Evolutionary conservation across 2,113 vertebrate genomes (phyloP), one percentile per base, ranked within the genome.

Genomic region (Nycticryphes semicollaris): DNA sequence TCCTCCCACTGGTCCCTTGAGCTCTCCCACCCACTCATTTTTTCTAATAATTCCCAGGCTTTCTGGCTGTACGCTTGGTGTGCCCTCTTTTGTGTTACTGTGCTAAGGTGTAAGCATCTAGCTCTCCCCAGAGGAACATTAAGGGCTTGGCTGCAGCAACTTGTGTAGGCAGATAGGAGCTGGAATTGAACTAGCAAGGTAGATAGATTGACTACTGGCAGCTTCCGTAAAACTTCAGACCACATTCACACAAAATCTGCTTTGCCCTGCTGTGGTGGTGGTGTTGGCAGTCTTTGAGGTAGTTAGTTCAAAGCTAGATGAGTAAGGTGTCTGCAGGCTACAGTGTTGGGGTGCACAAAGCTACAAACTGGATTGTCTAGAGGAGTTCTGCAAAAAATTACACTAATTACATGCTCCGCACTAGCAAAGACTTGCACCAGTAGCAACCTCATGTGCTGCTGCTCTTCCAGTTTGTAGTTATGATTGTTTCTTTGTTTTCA

Each of bases 1-100:
- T 94, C 96, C 92, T 96, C 96, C 92, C 96, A 94, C 94, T 81
- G 68, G 24, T 97, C 90, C 88, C 94, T 80, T 75, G 92, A 93
- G 91, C 90, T 96, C 68, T 92, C 77, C 64, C 96, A 94, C 93
- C 93, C 94, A 93, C 95, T 94, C 68, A 0, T 93, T 93, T 85
- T 60, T 39, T 76, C 56, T 90, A 84, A 92, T 69, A 92, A 89
- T 93, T 96, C 94, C 94, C 96, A 93, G 76, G 51, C 88, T 93
- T 74, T 90, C 90, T 92, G 96, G 60, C 93, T 30, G 28, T 8
- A 4, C 12, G 48, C 82, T 93, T 54, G 1, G 17, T 6, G 1
- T 88, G 78, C 92, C 93, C 82, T 90, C 75, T 37, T 14, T 85
- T 75, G 75, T 48, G 68, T 54, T 47, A 18, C 51, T 81, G 43